Evolutionary conservation across 2,113 vertebrate species (phyloP), one percentile per base, ranked within the genome.

Genomic region (Platanista minor): DNA sequence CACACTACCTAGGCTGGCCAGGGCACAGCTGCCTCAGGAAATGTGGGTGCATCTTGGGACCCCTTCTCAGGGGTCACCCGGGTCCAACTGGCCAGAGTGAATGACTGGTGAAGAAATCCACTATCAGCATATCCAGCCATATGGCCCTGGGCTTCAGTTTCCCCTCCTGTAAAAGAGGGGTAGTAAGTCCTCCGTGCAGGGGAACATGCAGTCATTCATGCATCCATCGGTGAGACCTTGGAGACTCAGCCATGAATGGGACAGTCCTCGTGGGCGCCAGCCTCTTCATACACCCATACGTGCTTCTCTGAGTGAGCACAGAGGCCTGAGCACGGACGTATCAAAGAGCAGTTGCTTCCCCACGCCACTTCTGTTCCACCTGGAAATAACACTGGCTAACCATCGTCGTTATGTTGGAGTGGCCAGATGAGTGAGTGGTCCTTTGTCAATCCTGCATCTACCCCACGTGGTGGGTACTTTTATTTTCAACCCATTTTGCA

Each of bases 1-100:
- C 4, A 1, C 20, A 33, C 36, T 5, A 4, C 43, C 49, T 0
- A 4, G 12, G 36, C 49, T 43, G 78, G 10, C 0, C 2, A 66
- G 23, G 31, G 25, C 49, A 36, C 20, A 9, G 39, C 29, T 9
- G 6, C 31, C 27, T 20, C 6, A 3, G 82, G 67, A 84, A 94
- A 52, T 20, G 39, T 29, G 87, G 59, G 59, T 52, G 18, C 33
- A 8, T 66, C 67, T 39, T 31, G n/a, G 87, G 41, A 64, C 82
- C 81, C 39, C 33, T 2, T 67, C 57, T 31, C 11, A 1, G 46
- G 14, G 27, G 41, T 57, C 69, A 52, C 57, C 72, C 36, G 3
- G 41, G 54, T 27, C 49, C 52, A 49, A 10, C 2, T 33, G 36
- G 87, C 41, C 66, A 46, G 66, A 84, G 25, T 74, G 77, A 54